Evolutionary conservation across 2,888 invertebrate genomes (phyloP).

Genomic region (Phorcus lineatus): DNA sequence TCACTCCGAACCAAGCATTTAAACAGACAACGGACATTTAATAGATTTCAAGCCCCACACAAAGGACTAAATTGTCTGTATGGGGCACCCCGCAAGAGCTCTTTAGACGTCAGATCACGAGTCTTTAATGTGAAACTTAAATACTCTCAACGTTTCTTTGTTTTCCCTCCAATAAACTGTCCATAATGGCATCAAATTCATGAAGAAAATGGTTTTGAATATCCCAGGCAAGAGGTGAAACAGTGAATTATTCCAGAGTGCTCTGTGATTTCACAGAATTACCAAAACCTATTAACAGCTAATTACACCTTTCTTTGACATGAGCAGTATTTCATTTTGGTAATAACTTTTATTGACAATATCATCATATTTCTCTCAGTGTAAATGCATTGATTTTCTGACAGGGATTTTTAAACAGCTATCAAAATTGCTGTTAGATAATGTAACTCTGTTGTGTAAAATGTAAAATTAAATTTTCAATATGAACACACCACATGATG

Average conservation of each 20-base stretch:
- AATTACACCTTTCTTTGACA: not conserved
- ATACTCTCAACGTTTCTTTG: not conserved
- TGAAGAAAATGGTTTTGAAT: not conserved
- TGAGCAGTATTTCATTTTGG: not conserved
- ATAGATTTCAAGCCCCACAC: not conserved
- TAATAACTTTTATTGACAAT: not conserved
- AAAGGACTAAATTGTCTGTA: not conserved
- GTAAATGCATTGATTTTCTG: not conserved
- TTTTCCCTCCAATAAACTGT: not conserved
- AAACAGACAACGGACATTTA: not conserved
- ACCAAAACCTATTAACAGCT: not conserved
- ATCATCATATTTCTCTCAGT: not conserved
- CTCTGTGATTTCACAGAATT: not conserved
- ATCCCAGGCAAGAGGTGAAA: not conserved
- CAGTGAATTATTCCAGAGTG: not conserved
- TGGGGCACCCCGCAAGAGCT: not conserved
- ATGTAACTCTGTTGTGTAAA: no score
- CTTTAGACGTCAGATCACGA: not conserved
- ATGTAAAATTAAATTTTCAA: no score
- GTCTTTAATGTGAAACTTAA: constrained; percentile 1
- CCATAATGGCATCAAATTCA: not conserved
- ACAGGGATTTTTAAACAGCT: not conserved
- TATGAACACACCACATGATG: no score
- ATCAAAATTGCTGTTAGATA: not conserved
- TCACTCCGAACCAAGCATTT: not conserved